Base-by-base conservation (phyloP, 1,140 invertebrate genomes). In the Liolophura sinensis region DNA sequence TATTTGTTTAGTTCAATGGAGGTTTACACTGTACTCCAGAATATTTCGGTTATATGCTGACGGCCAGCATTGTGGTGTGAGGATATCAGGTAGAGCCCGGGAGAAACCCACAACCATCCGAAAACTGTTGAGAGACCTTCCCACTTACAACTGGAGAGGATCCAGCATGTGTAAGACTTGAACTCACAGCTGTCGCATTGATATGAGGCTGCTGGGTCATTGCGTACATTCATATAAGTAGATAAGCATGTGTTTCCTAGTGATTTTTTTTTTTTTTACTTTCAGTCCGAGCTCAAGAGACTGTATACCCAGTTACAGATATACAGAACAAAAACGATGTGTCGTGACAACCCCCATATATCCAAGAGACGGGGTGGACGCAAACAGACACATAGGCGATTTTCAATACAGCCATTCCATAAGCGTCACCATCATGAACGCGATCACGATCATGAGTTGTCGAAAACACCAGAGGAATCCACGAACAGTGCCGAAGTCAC, bases 311-410 rank as follows among this genome's bases (percentile, higher is more conserved):
- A 96, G 83, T 85, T 96, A 71, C 85, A 88, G 69, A 86, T 89
- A 51, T 88, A 95, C 71, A 91, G 93, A 73, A 93, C 93, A 80
- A 95, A 96, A 85, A 94, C 93, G 18, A 90, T 97, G 81, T 88
- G 94, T 59, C 90, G 93, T 72, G 94, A 96, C 85, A 97, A 97
- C 87, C 95, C 95, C 24, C 95, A 97, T 87, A 96, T 97, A 81
- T 93, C 92, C 63, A 96, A 96, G 85, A 87, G 94, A 63, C 87
- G 93, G 64, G 94, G 94, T 9, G 95, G 94, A n/a, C 87, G 93
- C 63, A 97, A 96, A 85, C 90, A 92, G 67, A 93, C 92, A 18
- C 93, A 96, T 84, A 88, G 95, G 77, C 87, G 93, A 67, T 95
- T 95, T 85, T 82, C 92, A 63, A 85, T 95, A 72, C 92, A 96